A percentile compares a stretch with the other conserved stretches of the same genome.
phyloP scores from a whole-genome alignment of 2,113 vertebrate genomes.

The Oryzias melastigma region DNA sequence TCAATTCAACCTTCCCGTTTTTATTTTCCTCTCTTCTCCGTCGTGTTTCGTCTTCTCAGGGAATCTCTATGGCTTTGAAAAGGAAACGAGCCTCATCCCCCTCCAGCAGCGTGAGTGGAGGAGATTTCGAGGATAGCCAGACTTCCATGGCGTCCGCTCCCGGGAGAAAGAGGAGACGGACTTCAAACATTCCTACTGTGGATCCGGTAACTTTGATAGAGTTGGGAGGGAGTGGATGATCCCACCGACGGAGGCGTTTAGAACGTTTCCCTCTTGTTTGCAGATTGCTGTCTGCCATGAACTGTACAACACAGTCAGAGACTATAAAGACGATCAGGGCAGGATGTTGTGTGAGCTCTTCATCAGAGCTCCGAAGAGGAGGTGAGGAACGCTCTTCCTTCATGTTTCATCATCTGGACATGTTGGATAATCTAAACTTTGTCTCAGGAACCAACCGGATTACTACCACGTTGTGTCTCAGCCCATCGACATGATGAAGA shows the following conservation, averaged over 20 bases:
- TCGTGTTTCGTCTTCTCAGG: constrained; percentile 37
- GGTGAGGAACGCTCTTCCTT: constrained; percentile 70
- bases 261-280: constrained; percentile 22
- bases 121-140: constrained; percentile 95
- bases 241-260: neutral
- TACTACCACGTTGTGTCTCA: constrained; percentile 98
- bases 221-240: constrained; percentile 12
- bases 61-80: constrained; percentile 90
- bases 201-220: constrained; percentile 90
- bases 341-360: constrained; percentile 96
- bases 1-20: neutral
- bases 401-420: no score
- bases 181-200: constrained; percentile 92
- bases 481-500: constrained; percentile 99
- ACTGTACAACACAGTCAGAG: constrained; percentile 95
- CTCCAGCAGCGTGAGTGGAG: constrained; percentile 94
- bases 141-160: constrained; percentile 85
- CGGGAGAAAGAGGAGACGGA: constrained; percentile 91
- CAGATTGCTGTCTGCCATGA: constrained; percentile 99
- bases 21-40: neutral
- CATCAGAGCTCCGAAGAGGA: constrained; percentile 94
- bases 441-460: constrained; percentile 92
- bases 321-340: constrained; percentile 98
- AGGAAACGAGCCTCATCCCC: constrained; percentile 95
- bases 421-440: no score